Conservation (phyloP, 2,797 vertebrate genomes). For the Echeneis naucrates region DNA sequence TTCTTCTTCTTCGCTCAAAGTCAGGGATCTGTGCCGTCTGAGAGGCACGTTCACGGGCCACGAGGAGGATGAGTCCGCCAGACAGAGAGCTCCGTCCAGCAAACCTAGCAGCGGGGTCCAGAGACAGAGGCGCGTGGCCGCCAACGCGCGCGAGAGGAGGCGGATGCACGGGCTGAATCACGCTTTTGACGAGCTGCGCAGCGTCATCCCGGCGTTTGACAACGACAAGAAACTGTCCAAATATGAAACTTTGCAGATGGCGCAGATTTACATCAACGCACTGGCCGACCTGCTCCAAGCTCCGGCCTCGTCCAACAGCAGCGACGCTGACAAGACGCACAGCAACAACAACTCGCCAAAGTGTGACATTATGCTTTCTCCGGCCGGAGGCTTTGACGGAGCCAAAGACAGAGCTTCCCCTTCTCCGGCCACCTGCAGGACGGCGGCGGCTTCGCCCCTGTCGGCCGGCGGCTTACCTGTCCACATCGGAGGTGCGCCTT, state of each 20-base stretch:
- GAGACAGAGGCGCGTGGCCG: slow-evolving; percentile 92
- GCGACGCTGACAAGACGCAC: slow-evolving; percentile 24
- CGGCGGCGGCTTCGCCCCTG: slow-evolving; percentile 46
- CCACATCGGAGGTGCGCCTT: slow-evolving; percentile 84
- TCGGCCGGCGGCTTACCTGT: slow-evolving; percentile 75
- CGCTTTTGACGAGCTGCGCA: slow-evolving; percentile 96
- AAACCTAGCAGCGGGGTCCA: slow-evolving; percentile 87
- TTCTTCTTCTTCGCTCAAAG: slow-evolving; percentile 77
- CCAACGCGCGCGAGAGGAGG: slow-evolving; percentile 94
- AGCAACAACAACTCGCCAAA: slow-evolving; percentile 70
- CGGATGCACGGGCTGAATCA: slow-evolving; percentile 97
- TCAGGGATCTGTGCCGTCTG: slow-evolving; percentile 83
- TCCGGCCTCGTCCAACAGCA: slow-evolving; percentile 46
- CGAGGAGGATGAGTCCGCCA: slow-evolving; percentile 62
- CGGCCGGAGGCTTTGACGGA: slow-evolving; percentile 54
- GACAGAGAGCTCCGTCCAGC: slow-evolving; percentile 86
- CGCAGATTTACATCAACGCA: slow-evolving; percentile 98
- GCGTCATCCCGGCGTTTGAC: slow-evolving; percentile 96
- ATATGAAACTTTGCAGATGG: slow-evolving; percentile 98
- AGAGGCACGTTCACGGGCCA: slow-evolving; percentile 68
- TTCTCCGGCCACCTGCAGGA: slow-evolving; percentile 66
- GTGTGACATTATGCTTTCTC: slow-evolving; percentile 67
- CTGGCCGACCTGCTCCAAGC: slow-evolving; percentile 92
- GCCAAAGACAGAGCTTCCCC: slow-evolving; percentile 58
- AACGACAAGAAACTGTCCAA: slow-evolving; percentile 99